Evolutionary conservation across 2,888 invertebrate genomes (phyloP), one percentile per base, ranked within the genome.

Genomic region (Eupithecia dodoneata): DNA sequence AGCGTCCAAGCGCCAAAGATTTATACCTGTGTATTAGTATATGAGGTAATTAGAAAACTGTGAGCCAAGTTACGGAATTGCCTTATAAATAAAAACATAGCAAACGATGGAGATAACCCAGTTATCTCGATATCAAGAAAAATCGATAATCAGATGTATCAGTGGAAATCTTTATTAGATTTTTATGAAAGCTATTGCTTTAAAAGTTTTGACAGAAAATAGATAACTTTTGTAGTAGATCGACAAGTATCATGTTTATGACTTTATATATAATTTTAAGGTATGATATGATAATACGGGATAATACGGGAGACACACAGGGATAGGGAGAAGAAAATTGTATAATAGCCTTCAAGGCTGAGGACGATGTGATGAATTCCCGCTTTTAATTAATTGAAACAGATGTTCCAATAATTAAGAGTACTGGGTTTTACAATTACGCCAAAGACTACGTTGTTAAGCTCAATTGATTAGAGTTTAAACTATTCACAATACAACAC

Each of bases 1-100:
- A 85, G 83, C 86, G 87, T 86, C 85, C 73, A 52, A 83, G 74
- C 72, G 81, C 84, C 85, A 79, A 86, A 87, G 89, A 91, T 90
- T 91, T 84, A 82, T 83, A 82, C 80, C 73, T 72, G 70, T 79
- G 80, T 82, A 73, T 75, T 78, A 73, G 59, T 79, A 49, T 65
- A 55, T 74, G 72, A 74, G 63, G 74, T 76, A 74, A 79, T 76
- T 67, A 59, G 44, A 55, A 76, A 65, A 71, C 73, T 44, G 63
- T 15, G 10, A 70, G n/a, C 55, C 18, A 13, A 59, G 18, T 55
- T 69, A 63, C 49, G 18, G 18, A 70, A 69, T 69, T 30, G 18
- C 9, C 15, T 69, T n/a, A 9, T 30, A 63, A 63, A 30, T 63
- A 63, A 42, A 66, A 66, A 66, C 13, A 41, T 42, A 66, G 42